Evolutionary conservation across 2,888 invertebrate species (phyloP).

Genomic region (Melinaea menophilus): DNA sequence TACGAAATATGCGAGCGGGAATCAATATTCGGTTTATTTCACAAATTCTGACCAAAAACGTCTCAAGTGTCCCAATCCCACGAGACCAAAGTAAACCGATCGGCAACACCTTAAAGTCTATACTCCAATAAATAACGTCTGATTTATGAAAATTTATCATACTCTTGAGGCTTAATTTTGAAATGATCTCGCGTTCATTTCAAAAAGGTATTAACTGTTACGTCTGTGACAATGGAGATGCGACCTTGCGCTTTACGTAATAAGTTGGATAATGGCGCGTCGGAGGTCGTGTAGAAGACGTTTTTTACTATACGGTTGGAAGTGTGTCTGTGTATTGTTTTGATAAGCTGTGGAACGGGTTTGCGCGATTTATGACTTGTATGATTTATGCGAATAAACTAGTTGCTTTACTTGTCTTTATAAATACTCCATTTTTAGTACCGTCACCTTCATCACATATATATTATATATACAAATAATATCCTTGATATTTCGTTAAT

Average conservation of each 20-base stretch:
- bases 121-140: conserved; percentile 73
- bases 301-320: conserved; percentile 58
- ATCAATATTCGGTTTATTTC: conserved; percentile 49
- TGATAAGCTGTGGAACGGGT: conserved; percentile 78
- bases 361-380: conserved; percentile 73
- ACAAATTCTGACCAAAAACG: conserved; percentile 51
- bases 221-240: conserved; percentile 47
- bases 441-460: conserved; percentile 48
- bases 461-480: conserved; percentile 20
- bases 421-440: conserved; percentile 67
- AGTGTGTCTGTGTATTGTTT: conserved; percentile 79
- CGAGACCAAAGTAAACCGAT: conserved; percentile 68
- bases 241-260: conserved; percentile 49
- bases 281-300: conserved; percentile 48
- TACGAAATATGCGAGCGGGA: conserved; percentile 29
- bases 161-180: conserved; percentile 76
- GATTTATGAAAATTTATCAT: conserved; percentile 78
- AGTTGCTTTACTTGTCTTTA: conserved; percentile 70
- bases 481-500: conserved; percentile 31
- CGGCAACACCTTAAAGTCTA: conserved; percentile 73
- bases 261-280: conserved; percentile 47
- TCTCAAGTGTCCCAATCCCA: conserved; percentile 53
- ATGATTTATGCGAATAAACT: conserved; percentile 78
- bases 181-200: conserved; percentile 56
- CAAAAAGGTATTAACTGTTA: conserved; percentile 45